These are phyloP conservation scores for Lacerta agilis DNA, from an alignment of 2,797 vertebrate species.

Conservation along the genomic window DNA sequence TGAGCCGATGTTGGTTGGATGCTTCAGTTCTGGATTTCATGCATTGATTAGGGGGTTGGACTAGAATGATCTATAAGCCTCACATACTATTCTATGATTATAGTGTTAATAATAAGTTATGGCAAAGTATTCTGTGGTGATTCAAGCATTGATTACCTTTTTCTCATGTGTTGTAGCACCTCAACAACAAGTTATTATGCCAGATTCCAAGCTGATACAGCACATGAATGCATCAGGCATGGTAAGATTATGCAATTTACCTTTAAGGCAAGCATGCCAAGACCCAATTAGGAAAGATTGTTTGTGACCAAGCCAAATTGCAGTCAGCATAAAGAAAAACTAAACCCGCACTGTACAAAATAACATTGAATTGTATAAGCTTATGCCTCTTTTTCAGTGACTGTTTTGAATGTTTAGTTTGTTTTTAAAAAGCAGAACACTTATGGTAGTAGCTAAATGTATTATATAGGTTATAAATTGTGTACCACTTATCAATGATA, in stretches of 20 bases:
- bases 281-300: not conserved
- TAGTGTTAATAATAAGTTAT: not conserved
- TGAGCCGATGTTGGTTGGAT: not conserved
- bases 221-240: slow-evolving; percentile 95
- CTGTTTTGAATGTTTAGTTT: not conserved
- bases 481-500: too few relatives aligned
- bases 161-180: slow-evolving; percentile 79
- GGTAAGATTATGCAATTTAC: slow-evolving; percentile 80
- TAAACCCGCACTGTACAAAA: too few relatives aligned
- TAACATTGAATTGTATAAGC: not conserved
- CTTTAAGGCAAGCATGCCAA: not conserved
- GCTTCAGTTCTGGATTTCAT: not conserved
- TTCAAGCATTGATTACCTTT: not conserved
- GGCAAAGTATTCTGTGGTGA: slow-evolving; percentile 18
- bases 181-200: slow-evolving; percentile 97
- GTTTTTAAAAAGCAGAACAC: too few relatives aligned
- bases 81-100: not conserved
- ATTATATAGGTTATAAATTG: too few relatives aligned
- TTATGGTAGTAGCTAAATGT: too few relatives aligned
- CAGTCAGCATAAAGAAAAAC: not conserved
- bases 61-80: too few relatives aligned
- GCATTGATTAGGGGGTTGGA: not conserved
- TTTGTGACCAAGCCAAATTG: not conserved
- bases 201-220: slow-evolving; percentile 92
- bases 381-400: not conserved